Percentiles rank a stretch among this genome's conserved stretches.
These are phyloP conservation scores for Zapus hudsonius DNA, from an alignment of 2,113 vertebrate genomes.

Conservation along the genomic window DNA sequence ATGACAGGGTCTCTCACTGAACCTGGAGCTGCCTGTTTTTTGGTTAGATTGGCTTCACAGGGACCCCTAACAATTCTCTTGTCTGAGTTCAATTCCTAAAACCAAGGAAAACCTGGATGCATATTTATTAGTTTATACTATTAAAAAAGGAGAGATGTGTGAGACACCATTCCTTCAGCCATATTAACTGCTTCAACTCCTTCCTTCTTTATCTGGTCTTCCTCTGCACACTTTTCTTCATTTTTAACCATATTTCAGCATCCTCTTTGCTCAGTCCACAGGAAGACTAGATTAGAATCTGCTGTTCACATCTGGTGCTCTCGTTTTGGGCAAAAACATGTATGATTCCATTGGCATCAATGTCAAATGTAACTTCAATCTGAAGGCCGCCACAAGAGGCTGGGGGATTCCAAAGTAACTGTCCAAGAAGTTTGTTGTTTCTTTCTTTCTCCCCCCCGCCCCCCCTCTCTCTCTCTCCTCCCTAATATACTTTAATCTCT, in stretches of 20 bases:
- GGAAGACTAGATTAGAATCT: slow-evolving; percentile 98
- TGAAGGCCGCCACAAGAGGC: slow-evolving; percentile 96
- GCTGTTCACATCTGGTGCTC: slow-evolving; percentile 95
- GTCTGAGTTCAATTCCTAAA: no score
- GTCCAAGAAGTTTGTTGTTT: slow-evolving; percentile 96
- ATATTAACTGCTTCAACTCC: slow-evolving; percentile 45
- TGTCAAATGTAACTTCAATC: slow-evolving; percentile 97
- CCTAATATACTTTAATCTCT: slow-evolving; percentile 97
- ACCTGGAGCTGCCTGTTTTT: slow-evolving; percentile 91
- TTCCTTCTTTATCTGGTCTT: slow-evolving; percentile 94
- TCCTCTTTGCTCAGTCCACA: slow-evolving; percentile 97
- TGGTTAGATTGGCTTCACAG: slow-evolving; percentile 93
- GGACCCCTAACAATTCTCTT: no score
- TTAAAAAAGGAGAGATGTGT: no score
- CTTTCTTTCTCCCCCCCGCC: slow-evolving; percentile 96
- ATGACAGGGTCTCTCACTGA: no score
- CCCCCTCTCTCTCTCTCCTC: slow-evolving; percentile 95
- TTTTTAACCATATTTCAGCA: slow-evolving; percentile 99
- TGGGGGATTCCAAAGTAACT: slow-evolving; percentile 91
- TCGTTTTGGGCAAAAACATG: slow-evolving; percentile 98
- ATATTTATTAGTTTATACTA: no score
- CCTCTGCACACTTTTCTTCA: slow-evolving; percentile 95
- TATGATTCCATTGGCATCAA: slow-evolving; percentile 97
- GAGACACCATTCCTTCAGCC: slow-evolving; percentile 95
- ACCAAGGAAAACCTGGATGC: no score